Conservation (phyloP, 2,797 vertebrate genomes). For the Brachyrhaphis roseni region DNA sequence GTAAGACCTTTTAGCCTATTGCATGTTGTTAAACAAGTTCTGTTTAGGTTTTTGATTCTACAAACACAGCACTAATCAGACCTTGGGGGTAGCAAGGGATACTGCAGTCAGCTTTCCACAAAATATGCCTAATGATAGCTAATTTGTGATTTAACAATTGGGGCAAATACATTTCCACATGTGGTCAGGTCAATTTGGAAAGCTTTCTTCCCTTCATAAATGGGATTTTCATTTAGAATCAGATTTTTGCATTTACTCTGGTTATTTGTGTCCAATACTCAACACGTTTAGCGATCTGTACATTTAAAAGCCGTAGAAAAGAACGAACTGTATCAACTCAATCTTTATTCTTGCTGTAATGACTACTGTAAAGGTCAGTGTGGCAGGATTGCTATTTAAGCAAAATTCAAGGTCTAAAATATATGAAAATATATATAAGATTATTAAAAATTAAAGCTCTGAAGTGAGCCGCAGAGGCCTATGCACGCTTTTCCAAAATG, state of each 20-base stretch:
- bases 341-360: background rate
- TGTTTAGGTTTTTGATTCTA: background rate
- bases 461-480: constrained; percentile 19
- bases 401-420: too few species aligned
- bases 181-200: background rate
- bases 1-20: background rate
- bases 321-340: background rate
- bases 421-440: background rate
- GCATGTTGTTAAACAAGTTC: background rate
- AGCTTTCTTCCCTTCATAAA: background rate
- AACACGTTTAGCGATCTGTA: background rate
- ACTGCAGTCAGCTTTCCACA: background rate
- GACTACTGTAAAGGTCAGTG: background rate
- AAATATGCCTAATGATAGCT: background rate
- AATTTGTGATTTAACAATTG: background rate
- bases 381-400: background rate
- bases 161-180: background rate
- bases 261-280: background rate
- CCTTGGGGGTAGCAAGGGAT: background rate
- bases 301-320: background rate
- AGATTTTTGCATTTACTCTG: background rate
- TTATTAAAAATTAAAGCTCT: constrained; percentile 21
- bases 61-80: background rate
- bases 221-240: background rate
- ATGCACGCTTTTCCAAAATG: constrained; percentile 22